These are phyloP conservation scores for Hyposmocoma kahamanoa DNA, from an alignment of 1,140 invertebrate genomes.

Conservation along the genomic window DNA sequence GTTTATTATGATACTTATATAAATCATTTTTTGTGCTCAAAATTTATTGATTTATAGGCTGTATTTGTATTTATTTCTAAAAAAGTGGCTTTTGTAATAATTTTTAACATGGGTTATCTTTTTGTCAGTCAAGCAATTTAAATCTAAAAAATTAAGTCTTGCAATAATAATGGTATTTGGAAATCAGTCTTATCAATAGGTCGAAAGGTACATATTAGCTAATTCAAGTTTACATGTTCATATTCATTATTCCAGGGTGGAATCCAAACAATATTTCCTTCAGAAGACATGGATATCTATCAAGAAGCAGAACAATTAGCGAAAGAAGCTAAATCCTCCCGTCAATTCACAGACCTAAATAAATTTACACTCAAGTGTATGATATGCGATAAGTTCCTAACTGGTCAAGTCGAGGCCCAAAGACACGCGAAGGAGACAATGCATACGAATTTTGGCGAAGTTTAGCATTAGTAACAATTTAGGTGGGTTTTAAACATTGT, in stretches of 20 bases:
- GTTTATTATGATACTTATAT: too few species aligned
- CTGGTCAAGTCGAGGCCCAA: conserved; percentile 86
- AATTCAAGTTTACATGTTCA: background rate
- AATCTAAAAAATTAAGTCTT: background rate
- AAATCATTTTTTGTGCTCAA: too few species aligned
- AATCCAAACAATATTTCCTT: conserved; percentile 86
- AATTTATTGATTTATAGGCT: too few species aligned
- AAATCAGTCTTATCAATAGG: background rate
- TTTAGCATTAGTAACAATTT: conserved; percentile 57
- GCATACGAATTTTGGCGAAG: conserved; percentile 92
- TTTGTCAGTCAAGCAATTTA: conserved; percentile 6
- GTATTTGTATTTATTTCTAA: too few species aligned
- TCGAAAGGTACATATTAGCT: background rate
- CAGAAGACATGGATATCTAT: conserved; percentile 82
- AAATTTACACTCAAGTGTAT: conserved; percentile 90
- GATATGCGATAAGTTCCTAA: conserved; percentile 82
- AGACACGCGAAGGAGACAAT: conserved; percentile 89
- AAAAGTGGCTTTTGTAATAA: too few species aligned
- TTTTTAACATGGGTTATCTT: conserved; percentile 6
- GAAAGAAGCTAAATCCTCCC: conserved; percentile 87
- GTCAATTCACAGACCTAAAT: conserved; percentile 92
- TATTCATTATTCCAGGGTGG: conserved; percentile 76
- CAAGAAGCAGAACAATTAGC: conserved; percentile 88
- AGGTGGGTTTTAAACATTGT: conserved; percentile 3
- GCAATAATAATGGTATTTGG: background rate